Base-by-base conservation (phyloP, 1,140 invertebrate genomes). In the Aethina tumida region DNA sequence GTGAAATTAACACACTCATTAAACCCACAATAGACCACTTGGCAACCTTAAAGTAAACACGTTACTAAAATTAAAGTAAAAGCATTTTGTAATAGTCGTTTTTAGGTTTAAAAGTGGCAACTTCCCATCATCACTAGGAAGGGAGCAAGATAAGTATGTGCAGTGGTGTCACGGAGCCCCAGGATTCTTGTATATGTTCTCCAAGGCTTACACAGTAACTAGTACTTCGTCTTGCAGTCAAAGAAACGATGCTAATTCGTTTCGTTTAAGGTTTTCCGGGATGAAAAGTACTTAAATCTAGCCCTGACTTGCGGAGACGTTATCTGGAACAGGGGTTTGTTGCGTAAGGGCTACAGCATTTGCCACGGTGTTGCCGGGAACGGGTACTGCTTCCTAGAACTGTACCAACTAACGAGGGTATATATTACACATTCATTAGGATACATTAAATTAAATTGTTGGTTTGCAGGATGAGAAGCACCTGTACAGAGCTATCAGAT, bases 151-250 rank as follows among this genome's bases (percentile, higher is more conserved):
- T 57, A 76, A 74, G 61, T 69, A 95, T 25, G 77, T 96, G 2
- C 92, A 96, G 48, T 97, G 92, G 92, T 96, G 92, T 69, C 91
- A 96, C 62, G 93, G 93, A 9, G 86, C 90, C 13, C 85, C 92
- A 27, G 91, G 90, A 10, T 81, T 87, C 64, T 69, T 89, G 9
- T 74, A 81, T 53, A 65, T 91, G 35, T 82, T 86, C 50, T 60
- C 72, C 37, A 59, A 75, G 50, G 88, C 90, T 22, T 77, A 82
- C 58, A 65, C 87, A 69, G 87, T 90, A 64, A 48, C 19, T 44
- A 32, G 7, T 13, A 15, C 18, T 20, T 27, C n/a, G 14, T 31
- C 27, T 29, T 17, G 13, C 14, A 10, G n/a, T 9, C 1, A 15
- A 16, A 35, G 5, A 24, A 14, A 35, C 7, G 28, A n/a, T 27